Evolutionary conservation across 2,888 invertebrate genomes (phyloP).

Genomic region (Tipula lateralis): DNA sequence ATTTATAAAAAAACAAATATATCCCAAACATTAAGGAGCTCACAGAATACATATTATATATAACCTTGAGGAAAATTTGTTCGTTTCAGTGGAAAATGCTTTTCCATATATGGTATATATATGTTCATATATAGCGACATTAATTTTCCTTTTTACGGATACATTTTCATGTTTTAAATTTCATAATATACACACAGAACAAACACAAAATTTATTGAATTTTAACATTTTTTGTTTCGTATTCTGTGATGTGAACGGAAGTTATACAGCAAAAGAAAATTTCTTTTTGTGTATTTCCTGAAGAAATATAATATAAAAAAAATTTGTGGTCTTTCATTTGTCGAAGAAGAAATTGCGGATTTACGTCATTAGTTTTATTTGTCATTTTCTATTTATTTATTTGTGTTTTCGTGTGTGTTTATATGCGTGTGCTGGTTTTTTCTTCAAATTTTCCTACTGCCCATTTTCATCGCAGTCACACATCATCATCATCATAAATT

Average conservation of each 20-base stretch:
- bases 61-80: conserved; percentile 24
- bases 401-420: background rate
- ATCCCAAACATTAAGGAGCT: background rate
- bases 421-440: background rate
- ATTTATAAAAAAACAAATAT: background rate
- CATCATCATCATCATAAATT: conserved; percentile 24
- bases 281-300: background rate
- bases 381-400: background rate
- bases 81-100: background rate
- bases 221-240: background rate
- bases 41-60: background rate
- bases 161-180: background rate
- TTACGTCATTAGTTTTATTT: conserved; percentile 13
- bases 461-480: conserved; percentile 19
- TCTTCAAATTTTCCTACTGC: background rate
- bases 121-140: background rate
- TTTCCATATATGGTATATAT: background rate
- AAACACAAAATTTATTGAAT: conserved; percentile 1
- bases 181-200: background rate
- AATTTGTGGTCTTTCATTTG: background rate
- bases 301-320: background rate
- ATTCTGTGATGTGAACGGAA: conserved; percentile 1
- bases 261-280: background rate
- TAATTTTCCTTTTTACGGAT: background rate
- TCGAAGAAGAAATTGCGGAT: background rate